phyloP scores from a whole-genome alignment of 1,140 invertebrate species.

The Musca vetustissima region DNA sequence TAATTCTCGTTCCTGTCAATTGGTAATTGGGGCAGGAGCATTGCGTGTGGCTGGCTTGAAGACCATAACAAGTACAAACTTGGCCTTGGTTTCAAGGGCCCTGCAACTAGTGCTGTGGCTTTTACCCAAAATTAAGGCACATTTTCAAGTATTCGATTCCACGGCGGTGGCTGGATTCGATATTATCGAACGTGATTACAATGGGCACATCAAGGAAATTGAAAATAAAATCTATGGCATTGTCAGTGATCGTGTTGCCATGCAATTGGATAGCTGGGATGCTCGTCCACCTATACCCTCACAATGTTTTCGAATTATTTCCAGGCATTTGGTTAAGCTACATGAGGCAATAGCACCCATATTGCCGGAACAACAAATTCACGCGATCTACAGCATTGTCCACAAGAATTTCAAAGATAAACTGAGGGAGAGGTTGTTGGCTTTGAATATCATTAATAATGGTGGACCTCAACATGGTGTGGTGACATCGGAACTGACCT shows the following conservation, averaged over 20 bases:
- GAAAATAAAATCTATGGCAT: conserved; percentile 88
- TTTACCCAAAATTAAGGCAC: conserved; percentile 68
- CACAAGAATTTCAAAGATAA: conserved; percentile 87
- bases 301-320: conserved; percentile 86
- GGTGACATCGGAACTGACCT: conserved; percentile 92
- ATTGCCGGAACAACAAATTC: conserved; percentile 71
- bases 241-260: conserved; percentile 78
- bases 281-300: conserved; percentile 94
- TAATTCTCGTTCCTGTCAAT: conserved; percentile 90
- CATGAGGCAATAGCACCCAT: conserved; percentile 87
- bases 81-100: conserved; percentile 88
- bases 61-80: conserved; percentile 93
- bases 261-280: conserved; percentile 82
- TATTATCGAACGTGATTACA: conserved; percentile 76
- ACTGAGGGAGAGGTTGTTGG: conserved; percentile 78
- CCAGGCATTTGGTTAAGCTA: conserved; percentile 86
- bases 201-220: conserved; percentile 88
- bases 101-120: conserved; percentile 79
- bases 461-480: conserved; percentile 95
- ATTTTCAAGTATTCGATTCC: conserved; percentile 63
- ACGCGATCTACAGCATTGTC: conserved; percentile 76
- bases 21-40: conserved; percentile 94
- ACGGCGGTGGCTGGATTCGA: conserved; percentile 59
- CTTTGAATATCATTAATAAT: conserved; percentile 90
- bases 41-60: conserved; percentile 92